Base-by-base conservation (phyloP, 2,113 vertebrate genomes). In the Neotoma lepida region DNA sequence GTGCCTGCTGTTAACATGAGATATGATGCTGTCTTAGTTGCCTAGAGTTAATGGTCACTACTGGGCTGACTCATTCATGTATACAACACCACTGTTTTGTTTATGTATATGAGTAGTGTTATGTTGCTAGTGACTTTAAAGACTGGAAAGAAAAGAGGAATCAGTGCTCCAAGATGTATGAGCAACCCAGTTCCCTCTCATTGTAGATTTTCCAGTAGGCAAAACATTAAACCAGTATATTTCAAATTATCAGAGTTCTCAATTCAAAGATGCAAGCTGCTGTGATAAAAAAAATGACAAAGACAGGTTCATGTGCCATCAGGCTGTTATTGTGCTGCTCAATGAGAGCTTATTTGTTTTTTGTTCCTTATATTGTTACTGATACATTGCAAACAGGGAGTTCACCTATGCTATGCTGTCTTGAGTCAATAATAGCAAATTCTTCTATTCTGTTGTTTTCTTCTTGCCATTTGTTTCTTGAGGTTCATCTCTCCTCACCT, bases 251-350 rank as follows among this genome's bases (percentile, higher is more conserved):
- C 64, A 18, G 18, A 61, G 20, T 64, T 86, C 76, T 63, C 49
- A 95, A 63, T n/a, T 77, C 49, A 54, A 71, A 78, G 5, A n/a
- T 70, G 30, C 9, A 84, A 39, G 18, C 0, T 74, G 20, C 20
- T 4, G 1, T 78, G 54, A 26, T 26, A 44, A 41, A 28, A 41
- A 28, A 63, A 80, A 17, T 49, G 26, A 24, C 20, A 46, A 39
- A 39, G 78, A 14, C 6, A 17, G 39, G 1, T 8, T 9, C 8
- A 6, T 0, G 2, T 33, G 18, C 4, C 22, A 22, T 28, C 10
- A n/a, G 4, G 9, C 63, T 61, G 54, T 71, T 70, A 58, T 61
- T 90, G 89, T 58, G 17, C 51, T 71, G 4, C 6, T 61, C 56
- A 15, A 17, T 61, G 6, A 26, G 13, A 76, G 26, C 15, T 39